Evolutionary conservation across 2,797 vertebrate genomes (phyloP), one percentile per base, ranked within the genome.

Genomic region (Lophura swinhoii): DNA sequence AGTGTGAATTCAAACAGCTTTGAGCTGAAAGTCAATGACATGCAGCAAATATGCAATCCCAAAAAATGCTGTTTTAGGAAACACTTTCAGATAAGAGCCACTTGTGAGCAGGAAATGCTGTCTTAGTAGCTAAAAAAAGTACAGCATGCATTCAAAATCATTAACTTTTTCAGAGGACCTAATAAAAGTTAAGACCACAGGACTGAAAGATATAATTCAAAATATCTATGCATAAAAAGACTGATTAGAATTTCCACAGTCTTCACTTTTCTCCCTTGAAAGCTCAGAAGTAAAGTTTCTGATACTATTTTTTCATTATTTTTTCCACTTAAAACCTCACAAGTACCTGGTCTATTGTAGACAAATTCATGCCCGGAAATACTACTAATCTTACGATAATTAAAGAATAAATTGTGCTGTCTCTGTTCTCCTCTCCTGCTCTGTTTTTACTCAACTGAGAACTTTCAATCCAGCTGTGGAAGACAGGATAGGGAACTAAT

Each of bases 101-200:
- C 91, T 95, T 77, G 18, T 94, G 46, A 93, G 44, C 59, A 96
- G 90, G 86, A 95, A 95, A 80, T 77, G 78, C 33, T 91, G 48
- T 58, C 18, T 84, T 80, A 85, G n/a, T 66, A 87, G 4, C 66
- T 68, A 80, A 88, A 90, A 93, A 79, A 77, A 84, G 59, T 67
- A 51, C 39, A 68, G 44, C 41, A 64, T 73, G 10, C 55, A 75
- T 72, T 60, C 11, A 88, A 87, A 91, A 88, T 81, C 46, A 51
- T 75, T 90, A 84, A 14, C 21, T 67, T 66, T 49, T 90, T 84
- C 64, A 84, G 60, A 68, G 8, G 41, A 49, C n/a, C 66, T 80
- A 79, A 73, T 81, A 91, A 79, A 91, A 91, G 39, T 49, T 79
- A 29, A 58, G n/a, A 66, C 29, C 33, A 46, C 11, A 74, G 8